Evolutionary conservation across 2,797 vertebrate genomes (phyloP).

Genomic region (Phrynocephalus guinanensis): DNA sequence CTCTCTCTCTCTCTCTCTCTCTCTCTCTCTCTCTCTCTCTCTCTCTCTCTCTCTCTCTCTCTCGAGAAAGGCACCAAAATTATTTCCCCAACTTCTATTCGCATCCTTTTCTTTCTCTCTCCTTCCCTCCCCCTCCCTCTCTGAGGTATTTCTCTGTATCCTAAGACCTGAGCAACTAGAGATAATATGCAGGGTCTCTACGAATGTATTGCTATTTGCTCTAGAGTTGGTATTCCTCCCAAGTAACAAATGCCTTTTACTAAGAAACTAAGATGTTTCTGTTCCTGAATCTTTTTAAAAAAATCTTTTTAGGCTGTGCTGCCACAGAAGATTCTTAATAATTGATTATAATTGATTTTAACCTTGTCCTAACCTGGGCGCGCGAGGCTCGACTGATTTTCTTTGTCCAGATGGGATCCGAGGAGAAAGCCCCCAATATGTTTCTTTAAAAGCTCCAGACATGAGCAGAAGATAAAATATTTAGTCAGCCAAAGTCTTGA

Average conservation of each 20-base stretch:
- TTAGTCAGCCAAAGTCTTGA: constrained; percentile 92
- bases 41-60: too few species aligned
- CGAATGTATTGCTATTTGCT: constrained; percentile 66
- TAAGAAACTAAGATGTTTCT: constrained; percentile 68
- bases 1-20: background rate
- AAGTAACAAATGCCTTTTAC: constrained; percentile 68
- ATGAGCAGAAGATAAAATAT: constrained; percentile 94
- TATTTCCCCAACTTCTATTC: constrained; percentile 38
- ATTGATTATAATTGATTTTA: constrained; percentile 97
- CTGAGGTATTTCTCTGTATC: constrained; percentile 56
- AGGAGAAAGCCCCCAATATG: constrained; percentile 82
- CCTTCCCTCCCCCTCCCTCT: background rate
- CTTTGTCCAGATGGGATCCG: constrained; percentile 84
- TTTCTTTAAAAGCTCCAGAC: constrained; percentile 93
- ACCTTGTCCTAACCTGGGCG: constrained; percentile 88
- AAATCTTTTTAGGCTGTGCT: constrained; percentile 77
- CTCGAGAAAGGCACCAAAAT: constrained; percentile 36
- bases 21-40: background rate
- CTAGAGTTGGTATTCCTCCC: constrained; percentile 69
- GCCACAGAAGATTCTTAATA: constrained; percentile 88
- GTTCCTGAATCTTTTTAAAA: constrained; percentile 71
- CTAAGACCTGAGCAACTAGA: constrained; percentile 50
- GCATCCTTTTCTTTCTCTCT: constrained; percentile 41
- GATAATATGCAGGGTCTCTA: constrained; percentile 54
- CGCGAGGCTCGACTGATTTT: constrained; percentile 84